phyloP scores from a whole-genome alignment of 2,113 vertebrate species.

The Nymphicus hollandicus region DNA sequence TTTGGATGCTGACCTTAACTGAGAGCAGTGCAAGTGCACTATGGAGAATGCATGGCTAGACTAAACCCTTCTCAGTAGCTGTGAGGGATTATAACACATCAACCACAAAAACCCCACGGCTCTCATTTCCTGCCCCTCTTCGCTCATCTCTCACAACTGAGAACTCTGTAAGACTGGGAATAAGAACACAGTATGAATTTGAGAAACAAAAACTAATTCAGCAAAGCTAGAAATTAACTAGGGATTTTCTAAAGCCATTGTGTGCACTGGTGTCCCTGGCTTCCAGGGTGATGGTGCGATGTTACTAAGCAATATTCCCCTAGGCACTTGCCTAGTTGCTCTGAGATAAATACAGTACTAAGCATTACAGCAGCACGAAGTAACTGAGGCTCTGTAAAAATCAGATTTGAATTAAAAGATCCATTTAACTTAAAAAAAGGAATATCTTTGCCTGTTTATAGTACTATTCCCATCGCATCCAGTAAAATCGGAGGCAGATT shows the following conservation, averaged over 20 bases:
- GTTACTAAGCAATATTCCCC: not conserved
- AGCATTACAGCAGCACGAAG: not conserved
- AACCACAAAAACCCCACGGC: not conserved
- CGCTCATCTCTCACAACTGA: not conserved
- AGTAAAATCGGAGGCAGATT: not conserved
- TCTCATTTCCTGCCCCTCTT: not conserved
- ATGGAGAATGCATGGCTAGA: not conserved
- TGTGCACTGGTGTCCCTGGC: not conserved
- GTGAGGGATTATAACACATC: not conserved
- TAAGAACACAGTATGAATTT: not conserved
- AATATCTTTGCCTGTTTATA: not conserved
- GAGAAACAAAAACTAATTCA: not conserved
- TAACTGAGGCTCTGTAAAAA: not conserved
- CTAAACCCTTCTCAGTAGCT: not conserved
- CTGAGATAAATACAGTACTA: not conserved
- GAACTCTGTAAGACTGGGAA: not conserved
- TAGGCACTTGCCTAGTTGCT: not conserved
- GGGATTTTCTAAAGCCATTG: not conserved
- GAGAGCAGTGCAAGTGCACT: not conserved
- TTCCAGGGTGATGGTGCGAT: not conserved
- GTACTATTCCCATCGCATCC: not conserved
- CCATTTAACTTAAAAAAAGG: not conserved
- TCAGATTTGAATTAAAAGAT: not conserved
- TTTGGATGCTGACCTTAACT: not conserved
- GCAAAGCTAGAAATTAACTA: not conserved